phyloP scores from a whole-genome alignment of 2,113 vertebrate species.

The Vanacampus margaritifer region DNA sequence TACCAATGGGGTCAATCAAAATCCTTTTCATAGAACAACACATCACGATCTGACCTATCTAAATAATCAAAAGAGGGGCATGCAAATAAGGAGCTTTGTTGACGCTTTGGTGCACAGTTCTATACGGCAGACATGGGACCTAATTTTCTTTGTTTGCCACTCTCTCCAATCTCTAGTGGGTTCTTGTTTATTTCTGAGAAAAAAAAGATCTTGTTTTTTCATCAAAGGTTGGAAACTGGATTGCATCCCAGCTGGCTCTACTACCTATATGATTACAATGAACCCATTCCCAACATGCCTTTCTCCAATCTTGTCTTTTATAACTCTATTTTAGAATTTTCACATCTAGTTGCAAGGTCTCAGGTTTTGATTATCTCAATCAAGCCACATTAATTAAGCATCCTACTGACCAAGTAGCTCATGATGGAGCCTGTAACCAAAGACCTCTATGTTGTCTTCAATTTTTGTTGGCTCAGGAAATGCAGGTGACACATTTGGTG shows the following conservation, averaged over 20 bases:
- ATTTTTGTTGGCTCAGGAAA: not conserved
- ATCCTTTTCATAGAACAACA: conserved; percentile 23
- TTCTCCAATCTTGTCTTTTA: not conserved
- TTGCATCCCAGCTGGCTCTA: conserved; percentile 37
- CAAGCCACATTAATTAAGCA: not conserved
- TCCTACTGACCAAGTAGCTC: not conserved
- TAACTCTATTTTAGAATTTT: not conserved
- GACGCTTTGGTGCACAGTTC: conserved; percentile 20
- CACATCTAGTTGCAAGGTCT: not conserved
- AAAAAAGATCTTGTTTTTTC: conserved; percentile 44
- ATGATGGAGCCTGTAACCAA: not conserved
- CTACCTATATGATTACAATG: conserved; percentile 26
- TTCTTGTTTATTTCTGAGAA: conserved; percentile 43
- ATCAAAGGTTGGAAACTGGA: conserved; percentile 42
- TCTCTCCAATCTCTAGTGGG: conserved; percentile 38
- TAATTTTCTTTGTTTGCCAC: conserved; percentile 56
- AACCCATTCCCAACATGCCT: conserved; percentile 38
- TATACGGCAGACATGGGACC: conserved; percentile 35
- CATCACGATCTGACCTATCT: conserved; percentile 7
- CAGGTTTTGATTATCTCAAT: not conserved
- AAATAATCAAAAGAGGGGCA: conserved; percentile 5
- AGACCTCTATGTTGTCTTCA: not conserved
- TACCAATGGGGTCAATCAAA: conserved; percentile 18
- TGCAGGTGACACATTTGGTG: not conserved
- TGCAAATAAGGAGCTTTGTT: conserved; percentile 28